A percentile compares a stretch with the other conserved stretches of the same genome.
Evolutionary conservation across 2,113 vertebrate genomes (phyloP).

Genomic region (Atlantisia rogersi): DNA sequence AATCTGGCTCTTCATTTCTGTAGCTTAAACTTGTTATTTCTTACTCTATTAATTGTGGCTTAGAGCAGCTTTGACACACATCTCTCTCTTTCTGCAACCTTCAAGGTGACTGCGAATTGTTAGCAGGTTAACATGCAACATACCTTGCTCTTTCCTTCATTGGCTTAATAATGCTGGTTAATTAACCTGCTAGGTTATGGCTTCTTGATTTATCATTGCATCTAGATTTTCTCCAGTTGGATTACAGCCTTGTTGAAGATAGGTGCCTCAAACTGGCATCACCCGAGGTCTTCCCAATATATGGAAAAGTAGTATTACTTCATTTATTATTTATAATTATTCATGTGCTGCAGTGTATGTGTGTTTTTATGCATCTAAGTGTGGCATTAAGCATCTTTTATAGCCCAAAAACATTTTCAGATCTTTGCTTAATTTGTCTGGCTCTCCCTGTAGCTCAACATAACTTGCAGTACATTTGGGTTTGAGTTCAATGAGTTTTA

Average conservation of each 20-base stretch:
- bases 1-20: background rate
- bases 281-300: background rate
- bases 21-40: slow-evolving; percentile 26
- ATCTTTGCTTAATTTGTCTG: background rate
- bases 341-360: background rate
- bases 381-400: background rate
- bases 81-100: background rate
- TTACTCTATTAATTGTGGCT: background rate
- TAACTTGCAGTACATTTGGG: background rate
- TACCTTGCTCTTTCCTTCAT: background rate
- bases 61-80: background rate
- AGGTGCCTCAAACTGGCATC: background rate
- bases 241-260: background rate
- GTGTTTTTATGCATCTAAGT: background rate
- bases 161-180: slow-evolving; percentile 21
- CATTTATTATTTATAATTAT: background rate
- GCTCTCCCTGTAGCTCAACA: background rate
- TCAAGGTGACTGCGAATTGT: slow-evolving; percentile 1
- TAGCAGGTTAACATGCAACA: background rate
- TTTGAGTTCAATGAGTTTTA: background rate
- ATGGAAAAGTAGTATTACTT: background rate
- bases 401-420: background rate
- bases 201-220: slow-evolving; percentile 13
- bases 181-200: slow-evolving; percentile 22
- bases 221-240: background rate